Evolutionary conservation across 2,797 vertebrate species (phyloP), one percentile per base, ranked within the genome.

Genomic region (Todus mexicanus): DNA sequence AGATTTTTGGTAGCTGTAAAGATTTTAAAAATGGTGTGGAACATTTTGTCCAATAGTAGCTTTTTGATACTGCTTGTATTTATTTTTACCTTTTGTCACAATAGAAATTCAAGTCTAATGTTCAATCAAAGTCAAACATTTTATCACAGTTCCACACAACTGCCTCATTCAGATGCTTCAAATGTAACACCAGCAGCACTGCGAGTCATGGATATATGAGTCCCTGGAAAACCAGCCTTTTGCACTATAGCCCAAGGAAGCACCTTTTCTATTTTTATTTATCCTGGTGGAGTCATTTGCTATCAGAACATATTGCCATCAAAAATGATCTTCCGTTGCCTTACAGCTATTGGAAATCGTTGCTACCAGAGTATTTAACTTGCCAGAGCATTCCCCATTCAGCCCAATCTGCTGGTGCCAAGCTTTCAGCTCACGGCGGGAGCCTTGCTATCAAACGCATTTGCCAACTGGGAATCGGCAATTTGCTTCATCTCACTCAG

Each of bases 61-160:
- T 40, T 48, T 64, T 51, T 19, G 3, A 71, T 21, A 11, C 26
- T 72, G 14, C 75, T 92, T 90, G 53, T 68, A 87, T 94, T 91
- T 94, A 85, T 73, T 93, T 90, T 79, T 80, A 38, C 42, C 13
- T 82, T 86, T 87, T 77, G 11, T 9, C 50, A 87, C 57, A 94
- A 72, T 29, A 59, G 75, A 92, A 95, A 87, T 79, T 89, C 63
- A 63, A 74, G 76, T 84, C 47, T 48, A 57, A 66, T 57, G 48
- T 70, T 88, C 88, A 82, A 81, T 93, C 76, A 72, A 90, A 90
- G 65, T 57, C 78, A 84, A 77, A 27, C 31, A 35, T 94, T 95
- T 85, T 92, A 71, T 83, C 4, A 5, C 86, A 56, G 92, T 94
- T 92, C 75, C 76, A 65, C 59, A 83, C 4, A 48, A 82, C 57